Conservation (phyloP, 2,113 vertebrate species). For the Callaeas wilsoni region DNA sequence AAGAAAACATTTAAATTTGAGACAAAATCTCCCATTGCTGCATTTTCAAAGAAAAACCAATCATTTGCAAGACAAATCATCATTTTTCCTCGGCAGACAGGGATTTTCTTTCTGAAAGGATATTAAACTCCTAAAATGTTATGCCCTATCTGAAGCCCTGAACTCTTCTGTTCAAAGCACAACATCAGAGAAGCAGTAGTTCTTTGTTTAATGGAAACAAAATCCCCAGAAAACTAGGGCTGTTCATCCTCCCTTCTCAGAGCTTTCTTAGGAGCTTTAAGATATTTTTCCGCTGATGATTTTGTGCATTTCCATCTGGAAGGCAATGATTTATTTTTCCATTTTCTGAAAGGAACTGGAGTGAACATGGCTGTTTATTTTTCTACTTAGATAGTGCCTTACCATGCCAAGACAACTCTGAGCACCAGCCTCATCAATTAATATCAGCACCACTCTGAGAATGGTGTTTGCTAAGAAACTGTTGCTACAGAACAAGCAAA, state of each 20-base stretch:
- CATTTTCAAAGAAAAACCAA: conserved; percentile 4
- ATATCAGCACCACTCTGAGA: conserved; percentile 64
- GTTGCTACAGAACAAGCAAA: conserved; percentile 70
- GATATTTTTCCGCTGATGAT: conserved; percentile 16
- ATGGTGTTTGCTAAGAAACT: conserved; percentile 69
- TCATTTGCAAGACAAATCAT: background rate
- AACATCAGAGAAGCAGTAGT: background rate
- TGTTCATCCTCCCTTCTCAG: background rate
- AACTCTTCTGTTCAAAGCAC: background rate
- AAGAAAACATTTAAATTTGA: background rate
- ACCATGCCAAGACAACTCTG: conserved; percentile 66
- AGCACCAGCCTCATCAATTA: conserved; percentile 68
- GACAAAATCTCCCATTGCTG: background rate
- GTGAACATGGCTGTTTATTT: conserved; percentile 65
- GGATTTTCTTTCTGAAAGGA: conserved; percentile 11
- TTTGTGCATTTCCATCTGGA: conserved; percentile 44
- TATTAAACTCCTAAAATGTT: conserved; percentile 16
- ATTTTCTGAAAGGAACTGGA: conserved; percentile 41
- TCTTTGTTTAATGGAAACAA: conserved; percentile 25
- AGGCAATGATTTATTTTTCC: conserved; percentile 43
- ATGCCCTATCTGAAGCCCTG: background rate
- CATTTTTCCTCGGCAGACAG: background rate
- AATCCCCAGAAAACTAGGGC: background rate
- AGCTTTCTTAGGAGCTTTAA: conserved; percentile 13
- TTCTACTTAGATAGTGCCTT: conserved; percentile 62